Conservation (phyloP, 2,113 vertebrate species). For the Mystacornis crossleyi region DNA sequence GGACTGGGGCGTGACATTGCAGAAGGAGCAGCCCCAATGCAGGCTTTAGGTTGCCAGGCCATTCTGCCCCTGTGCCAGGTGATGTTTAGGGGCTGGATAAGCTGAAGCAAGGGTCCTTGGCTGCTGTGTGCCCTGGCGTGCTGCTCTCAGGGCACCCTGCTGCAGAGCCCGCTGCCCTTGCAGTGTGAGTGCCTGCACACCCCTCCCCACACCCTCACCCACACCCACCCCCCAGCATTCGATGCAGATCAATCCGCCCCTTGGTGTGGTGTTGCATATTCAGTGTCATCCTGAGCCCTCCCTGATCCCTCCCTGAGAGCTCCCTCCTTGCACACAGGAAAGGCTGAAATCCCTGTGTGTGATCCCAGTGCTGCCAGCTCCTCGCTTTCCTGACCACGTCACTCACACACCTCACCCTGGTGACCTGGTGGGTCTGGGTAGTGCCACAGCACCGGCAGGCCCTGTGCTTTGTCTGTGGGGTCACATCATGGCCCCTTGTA, state of each 20-base stretch:
- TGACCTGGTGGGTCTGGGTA: not conserved
- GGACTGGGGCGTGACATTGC: rapidly evolving
- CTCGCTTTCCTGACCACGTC: rapidly evolving
- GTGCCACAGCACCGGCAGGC: not conserved
- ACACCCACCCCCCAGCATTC: not conserved
- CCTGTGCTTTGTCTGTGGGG: not conserved
- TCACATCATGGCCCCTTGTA: not conserved
- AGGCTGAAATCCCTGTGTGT: rapidly evolving
- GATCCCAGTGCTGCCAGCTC: not conserved
- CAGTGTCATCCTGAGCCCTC: not conserved
- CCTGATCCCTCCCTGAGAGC: not conserved
- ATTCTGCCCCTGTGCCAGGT: not conserved
- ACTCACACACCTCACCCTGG: rapidly evolving
- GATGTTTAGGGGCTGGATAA: not conserved
- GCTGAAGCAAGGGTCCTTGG: not conserved
- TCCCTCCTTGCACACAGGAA: not conserved
- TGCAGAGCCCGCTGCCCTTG: rapidly evolving
- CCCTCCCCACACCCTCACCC: too few species aligned
- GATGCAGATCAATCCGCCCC: not conserved
- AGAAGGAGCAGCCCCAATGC: not conserved
- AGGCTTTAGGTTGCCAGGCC: not conserved
- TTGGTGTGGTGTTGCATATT: not conserved
- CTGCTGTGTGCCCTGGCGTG: not conserved
- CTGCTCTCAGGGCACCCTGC: not conserved
- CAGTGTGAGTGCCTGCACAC: too few species aligned